Conservation (phyloP, 2,113 vertebrate genomes). For the Tenrec ecaudatus region DNA sequence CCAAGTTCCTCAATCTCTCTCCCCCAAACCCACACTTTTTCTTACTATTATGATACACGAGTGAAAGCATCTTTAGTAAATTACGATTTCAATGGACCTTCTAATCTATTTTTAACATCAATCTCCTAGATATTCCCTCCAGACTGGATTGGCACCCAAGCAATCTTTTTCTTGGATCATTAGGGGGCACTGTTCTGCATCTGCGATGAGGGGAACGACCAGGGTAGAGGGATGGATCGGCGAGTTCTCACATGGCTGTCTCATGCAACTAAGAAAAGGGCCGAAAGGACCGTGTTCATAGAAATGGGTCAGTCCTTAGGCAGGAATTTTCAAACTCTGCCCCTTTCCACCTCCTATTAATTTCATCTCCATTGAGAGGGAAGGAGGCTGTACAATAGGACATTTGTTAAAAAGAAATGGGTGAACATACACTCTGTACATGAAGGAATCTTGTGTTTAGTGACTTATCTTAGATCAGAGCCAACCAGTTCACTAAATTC, state of each 20-base stretch:
- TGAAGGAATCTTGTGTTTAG: background rate
- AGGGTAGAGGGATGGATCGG: no score
- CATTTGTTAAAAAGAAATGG: constrained; percentile 3
- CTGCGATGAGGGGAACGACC: background rate
- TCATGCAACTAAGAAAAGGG: background rate
- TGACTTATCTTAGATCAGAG: background rate
- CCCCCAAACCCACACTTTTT: no score
- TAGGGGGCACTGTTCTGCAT: background rate
- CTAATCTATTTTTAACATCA: background rate
- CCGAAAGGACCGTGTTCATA: background rate
- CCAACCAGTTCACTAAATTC: background rate
- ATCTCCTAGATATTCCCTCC: background rate
- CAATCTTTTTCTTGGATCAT: background rate
- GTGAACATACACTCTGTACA: background rate
- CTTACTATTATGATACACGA: background rate
- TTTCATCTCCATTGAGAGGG: background rate
- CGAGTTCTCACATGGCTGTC: no score
- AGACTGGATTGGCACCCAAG: background rate
- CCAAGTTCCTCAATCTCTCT: background rate
- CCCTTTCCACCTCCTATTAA: background rate
- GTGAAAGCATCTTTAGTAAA: background rate
- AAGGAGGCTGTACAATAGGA: background rate
- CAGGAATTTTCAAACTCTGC: background rate
- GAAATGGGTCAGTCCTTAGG: background rate
- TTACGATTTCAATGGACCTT: background rate